Evolutionary conservation across 2,113 vertebrate genomes (phyloP), one percentile per base, ranked within the genome.

Genomic region (Sphyrna mokarran): DNA sequence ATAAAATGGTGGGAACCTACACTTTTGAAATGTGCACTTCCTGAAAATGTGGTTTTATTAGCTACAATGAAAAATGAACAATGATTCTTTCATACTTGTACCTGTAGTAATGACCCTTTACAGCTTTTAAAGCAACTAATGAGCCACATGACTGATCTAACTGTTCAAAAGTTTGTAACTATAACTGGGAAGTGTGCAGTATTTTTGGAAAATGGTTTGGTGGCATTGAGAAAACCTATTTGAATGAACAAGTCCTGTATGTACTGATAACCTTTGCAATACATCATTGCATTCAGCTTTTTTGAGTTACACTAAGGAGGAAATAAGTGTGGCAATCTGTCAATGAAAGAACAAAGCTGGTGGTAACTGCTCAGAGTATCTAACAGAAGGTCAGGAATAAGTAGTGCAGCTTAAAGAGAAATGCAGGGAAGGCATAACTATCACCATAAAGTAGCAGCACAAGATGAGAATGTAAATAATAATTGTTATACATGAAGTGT

Each of bases 11-110:
- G 89, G 89, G 89, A 93, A 93, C 33, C 61, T 37, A 16, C 14
- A 68, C 29, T 91, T 91, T 61, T 63, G 58, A 91, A 91, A 91
- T 16, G 14, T 63, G 54, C 87, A 66, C 89, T 93, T 93, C 89
- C 89, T 93, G 89, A 93, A 93, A 93, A 93, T 93, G 89, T 68
- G 61, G 7, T 66, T 66, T 93, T 93, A 93, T 93, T 68, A 93
- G 61, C 89, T 63, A 93, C 89, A 66, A 40, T 93, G 33, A 93
- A 66, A 93, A 93, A 37, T 93, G 61, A 93, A 93, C 61, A 93
- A 93, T 66, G 89, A 66, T 66, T n/a, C 58, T 91, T 91, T 91
- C 61, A 93, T 68, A 8, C 89, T 40, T 93, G 89, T 40, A 22
- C 18, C 89, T 37, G 89, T 93, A 63, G 2, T 93, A 93, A 68